A percentile compares a stretch with the other conserved stretches of the same genome.
Conservation (phyloP, 2,113 vertebrate species). For the Corythornis madagascariensis region DNA sequence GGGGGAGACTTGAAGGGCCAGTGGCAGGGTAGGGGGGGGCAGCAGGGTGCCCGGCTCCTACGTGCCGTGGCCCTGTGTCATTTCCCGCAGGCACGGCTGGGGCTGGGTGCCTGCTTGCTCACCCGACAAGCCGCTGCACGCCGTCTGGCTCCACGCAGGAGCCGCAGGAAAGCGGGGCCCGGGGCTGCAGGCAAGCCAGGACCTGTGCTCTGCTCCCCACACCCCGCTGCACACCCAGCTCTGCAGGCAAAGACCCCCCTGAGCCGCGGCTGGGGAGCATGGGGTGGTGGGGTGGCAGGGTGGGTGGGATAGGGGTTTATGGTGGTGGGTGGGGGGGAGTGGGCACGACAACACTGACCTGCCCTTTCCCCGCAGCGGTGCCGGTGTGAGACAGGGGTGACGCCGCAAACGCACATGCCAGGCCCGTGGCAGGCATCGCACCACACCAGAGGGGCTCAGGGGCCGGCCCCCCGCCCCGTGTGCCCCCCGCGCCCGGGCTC, state of each 20-base stretch:
- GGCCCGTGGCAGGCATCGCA: conserved; percentile 80
- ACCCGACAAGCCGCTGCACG: conserved; percentile 61
- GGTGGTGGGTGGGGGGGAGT: background rate
- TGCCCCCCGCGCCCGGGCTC: conserved; percentile 68
- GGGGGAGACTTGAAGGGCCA: background rate
- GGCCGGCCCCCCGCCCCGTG: background rate
- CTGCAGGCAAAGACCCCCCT: background rate
- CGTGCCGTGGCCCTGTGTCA: conserved; percentile 51
- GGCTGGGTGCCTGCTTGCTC: conserved; percentile 59
- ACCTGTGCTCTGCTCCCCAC: conserved; percentile 20
- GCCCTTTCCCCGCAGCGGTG: conserved; percentile 77
- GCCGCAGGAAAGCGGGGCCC: conserved; percentile 59
- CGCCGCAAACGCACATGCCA: conserved; percentile 80
- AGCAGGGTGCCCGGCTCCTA: background rate
- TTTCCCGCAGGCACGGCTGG: conserved; percentile 47
- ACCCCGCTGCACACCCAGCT: background rate
- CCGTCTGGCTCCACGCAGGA: conserved; percentile 25
- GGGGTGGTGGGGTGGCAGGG: background rate
- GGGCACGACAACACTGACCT: background rate
- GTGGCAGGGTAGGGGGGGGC: background rate
- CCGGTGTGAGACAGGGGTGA: conserved; percentile 78
- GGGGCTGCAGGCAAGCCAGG: conserved; percentile 47
- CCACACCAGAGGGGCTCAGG: conserved; percentile 70
- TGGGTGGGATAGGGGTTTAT: background rate
- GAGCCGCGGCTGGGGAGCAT: background rate